Evolutionary conservation across 2,113 vertebrate genomes (phyloP), one percentile per base, ranked within the genome.

Genomic region (Clinocottus analis): DNA sequence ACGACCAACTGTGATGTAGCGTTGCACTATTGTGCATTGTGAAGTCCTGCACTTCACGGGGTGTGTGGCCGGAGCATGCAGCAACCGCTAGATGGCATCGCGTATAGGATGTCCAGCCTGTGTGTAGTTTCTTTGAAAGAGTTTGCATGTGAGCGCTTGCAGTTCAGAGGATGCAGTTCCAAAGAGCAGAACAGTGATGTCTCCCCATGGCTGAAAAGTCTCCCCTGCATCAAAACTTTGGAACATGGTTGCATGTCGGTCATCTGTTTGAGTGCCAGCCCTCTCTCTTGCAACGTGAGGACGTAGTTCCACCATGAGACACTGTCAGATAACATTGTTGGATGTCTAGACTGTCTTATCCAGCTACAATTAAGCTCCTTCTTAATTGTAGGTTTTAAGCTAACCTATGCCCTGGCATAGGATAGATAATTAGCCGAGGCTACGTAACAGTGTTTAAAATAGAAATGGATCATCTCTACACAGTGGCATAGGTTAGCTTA

Each of bases 311-410:
- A 64, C 68, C 47, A 65, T 61, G n/a, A 80, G 58, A 85, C 41
- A 45, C 72, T 31, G 33, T 80, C 60, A 65, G 73, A 85, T 73
- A 79, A 60, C 53, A 61, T 63, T 86, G 35, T 82, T 13, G 33
- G 68, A 86, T 78, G 72, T 89, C 82, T 86, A 83, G 59, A 81
- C 77, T 83, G 71, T 86, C 77, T 61, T 53, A 64, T 79, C 53
- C 39, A 85, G 79, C 83, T 90, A 89, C 85, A 91, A 90, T 91
- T 90, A 89, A 91, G 89, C 58, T 66, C 19, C 62, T 69, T 75
- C 83, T 90, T 91, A 90, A 92, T 92, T 92, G 92, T 89, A 92
- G 87, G 49, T 45, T 79, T 91, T 91, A 90, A 88, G 90, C 85
- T 93, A 92, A 90, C 85, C 83, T 87, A 85, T 90, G 87, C 79